Percentiles rank a stretch among this genome's conserved stretches.
Conservation (phyloP, 2,797 vertebrate species). For the Poeciliopsis infans region DNA sequence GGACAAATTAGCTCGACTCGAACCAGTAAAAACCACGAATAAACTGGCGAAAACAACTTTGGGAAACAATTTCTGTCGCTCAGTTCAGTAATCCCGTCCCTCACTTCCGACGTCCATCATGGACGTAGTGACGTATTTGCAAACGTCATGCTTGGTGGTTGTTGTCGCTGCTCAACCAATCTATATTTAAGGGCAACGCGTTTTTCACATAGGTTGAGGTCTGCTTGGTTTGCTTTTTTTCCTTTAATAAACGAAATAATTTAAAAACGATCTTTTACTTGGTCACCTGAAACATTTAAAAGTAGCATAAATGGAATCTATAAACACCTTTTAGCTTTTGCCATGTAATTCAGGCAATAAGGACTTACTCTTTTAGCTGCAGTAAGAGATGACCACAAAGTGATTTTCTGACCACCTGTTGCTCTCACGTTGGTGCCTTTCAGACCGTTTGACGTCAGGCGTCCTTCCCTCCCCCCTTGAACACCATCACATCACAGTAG, state of each 20-base stretch:
- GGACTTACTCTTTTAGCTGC: slow-evolving; percentile 22
- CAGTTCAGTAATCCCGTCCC: too few species aligned
- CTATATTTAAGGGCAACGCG: background rate
- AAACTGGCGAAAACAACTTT: too few species aligned
- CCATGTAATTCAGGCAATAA: slow-evolving; percentile 12
- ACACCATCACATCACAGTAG: slow-evolving; percentile 32
- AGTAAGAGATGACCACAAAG: slow-evolving; percentile 27
- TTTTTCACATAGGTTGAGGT: background rate
- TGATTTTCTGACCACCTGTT: slow-evolving; percentile 67
- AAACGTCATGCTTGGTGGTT: background rate
- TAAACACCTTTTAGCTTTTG: background rate
- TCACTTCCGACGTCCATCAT: too few species aligned
- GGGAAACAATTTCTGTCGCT: too few species aligned
- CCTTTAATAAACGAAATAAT: background rate
- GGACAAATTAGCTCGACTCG: too few species aligned
- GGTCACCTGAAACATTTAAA: background rate
- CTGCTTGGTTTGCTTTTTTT: background rate
- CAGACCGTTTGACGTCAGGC: slow-evolving; percentile 59
- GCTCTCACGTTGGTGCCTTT: slow-evolving; percentile 49
- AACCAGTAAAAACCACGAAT: too few species aligned
- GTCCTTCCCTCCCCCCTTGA: slow-evolving; percentile 31
- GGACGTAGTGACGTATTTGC: too few species aligned
- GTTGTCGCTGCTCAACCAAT: background rate
- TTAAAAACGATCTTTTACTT: background rate
- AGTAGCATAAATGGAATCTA: background rate